These are phyloP conservation scores for Ametastegia equiseti DNA, from an alignment of 2,888 invertebrate species.

Conservation along the genomic window DNA sequence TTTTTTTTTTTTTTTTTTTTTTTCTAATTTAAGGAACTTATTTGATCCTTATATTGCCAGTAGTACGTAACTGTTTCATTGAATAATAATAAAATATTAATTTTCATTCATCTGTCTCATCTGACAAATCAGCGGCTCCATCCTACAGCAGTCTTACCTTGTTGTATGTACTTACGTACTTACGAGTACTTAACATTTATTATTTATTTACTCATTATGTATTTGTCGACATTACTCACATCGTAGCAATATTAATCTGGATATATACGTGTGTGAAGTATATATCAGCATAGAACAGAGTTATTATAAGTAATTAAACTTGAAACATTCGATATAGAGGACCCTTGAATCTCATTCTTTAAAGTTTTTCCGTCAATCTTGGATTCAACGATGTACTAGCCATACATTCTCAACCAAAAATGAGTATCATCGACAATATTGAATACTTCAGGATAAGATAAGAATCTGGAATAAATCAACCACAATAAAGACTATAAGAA, in stretches of 20 bases:
- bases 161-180: conserved; percentile 54
- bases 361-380: not conserved
- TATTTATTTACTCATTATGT: conserved; percentile 44
- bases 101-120: conserved; percentile 33
- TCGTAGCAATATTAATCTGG: not conserved
- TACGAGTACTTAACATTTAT: conserved; percentile 50
- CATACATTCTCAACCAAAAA: not conserved
- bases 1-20: conserved; percentile 30
- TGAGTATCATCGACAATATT: too few relatives aligned
- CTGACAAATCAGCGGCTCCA: conserved; percentile 47
- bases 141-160: conserved; percentile 60
- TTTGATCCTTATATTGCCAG: conserved; percentile 43
- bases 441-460: not conserved
- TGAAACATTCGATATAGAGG: not conserved
- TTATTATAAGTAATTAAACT: not conserved
- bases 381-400: not conserved
- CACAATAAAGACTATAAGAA: too few relatives aligned
- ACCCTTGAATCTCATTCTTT: conserved; percentile 3
- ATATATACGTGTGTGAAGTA: not conserved
- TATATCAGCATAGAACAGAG: conserved; percentile 13
- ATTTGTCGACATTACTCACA: conserved; percentile 10
- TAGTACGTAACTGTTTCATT: conserved; percentile 49
- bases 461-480: too few relatives aligned
- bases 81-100: conserved; percentile 38
- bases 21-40: conserved; percentile 47